A percentile compares a stretch with the other conserved stretches of the same genome.
Evolutionary conservation across 2,888 invertebrate species (phyloP).

Genomic region (Drosophila meridionalis): DNA sequence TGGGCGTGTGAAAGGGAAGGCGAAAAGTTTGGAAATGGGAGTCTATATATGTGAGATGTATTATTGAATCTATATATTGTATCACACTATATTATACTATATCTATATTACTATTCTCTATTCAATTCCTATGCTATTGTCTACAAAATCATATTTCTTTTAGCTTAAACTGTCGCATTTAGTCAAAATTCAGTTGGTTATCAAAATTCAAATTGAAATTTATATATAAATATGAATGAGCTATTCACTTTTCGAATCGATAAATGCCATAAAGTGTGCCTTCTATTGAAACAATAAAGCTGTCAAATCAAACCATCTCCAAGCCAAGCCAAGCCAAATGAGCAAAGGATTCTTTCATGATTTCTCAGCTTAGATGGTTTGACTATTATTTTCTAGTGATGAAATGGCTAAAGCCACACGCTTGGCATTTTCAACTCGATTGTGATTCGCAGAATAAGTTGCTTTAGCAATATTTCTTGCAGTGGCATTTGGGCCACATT

Average conservation of each 20-base stretch:
- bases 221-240: neutral
- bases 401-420: neutral
- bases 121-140: too few relatives aligned
- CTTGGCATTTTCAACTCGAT: neutral
- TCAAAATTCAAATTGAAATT: too few relatives aligned
- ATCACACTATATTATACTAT: too few relatives aligned
- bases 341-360: neutral
- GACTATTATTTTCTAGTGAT: neutral
- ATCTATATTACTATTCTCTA: too few relatives aligned
- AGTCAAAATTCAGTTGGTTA: too few relatives aligned
- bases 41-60: too few relatives aligned
- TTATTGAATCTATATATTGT: too few relatives aligned
- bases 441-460: neutral
- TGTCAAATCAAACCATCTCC: neutral
- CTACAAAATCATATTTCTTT: too few relatives aligned
- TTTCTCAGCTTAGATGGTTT: neutral
- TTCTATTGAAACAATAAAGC: neutral
- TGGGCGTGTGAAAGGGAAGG: neutral
- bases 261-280: neutral
- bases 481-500: conserved; percentile 12
- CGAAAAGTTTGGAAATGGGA: too few relatives aligned
- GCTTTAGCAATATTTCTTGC: neutral
- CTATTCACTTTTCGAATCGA: neutral
- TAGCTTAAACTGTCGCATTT: too few relatives aligned
- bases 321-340: neutral